These are phyloP conservation scores for Patella pellucida DNA, from an alignment of 2,888 invertebrate species.

Conservation along the genomic window DNA sequence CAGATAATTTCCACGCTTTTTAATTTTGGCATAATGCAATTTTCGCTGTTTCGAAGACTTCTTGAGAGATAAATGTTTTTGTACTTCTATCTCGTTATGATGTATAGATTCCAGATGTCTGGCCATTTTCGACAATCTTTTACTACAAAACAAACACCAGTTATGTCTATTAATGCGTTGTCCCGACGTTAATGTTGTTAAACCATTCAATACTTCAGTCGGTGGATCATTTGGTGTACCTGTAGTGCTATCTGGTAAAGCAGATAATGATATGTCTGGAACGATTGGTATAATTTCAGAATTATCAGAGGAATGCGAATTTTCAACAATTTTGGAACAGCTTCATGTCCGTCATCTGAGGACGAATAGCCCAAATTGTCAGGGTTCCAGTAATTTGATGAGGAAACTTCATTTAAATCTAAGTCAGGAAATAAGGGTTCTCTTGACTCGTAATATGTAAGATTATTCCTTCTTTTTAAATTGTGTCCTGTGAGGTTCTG, in stretches of 20 bases:
- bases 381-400: not conserved
- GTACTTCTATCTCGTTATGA: not conserved
- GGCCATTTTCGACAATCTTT: too few relatives aligned
- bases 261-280: not conserved
- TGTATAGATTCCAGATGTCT: not conserved
- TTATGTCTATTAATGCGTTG: not conserved
- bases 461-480: not conserved
- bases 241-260: not conserved
- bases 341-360: not conserved
- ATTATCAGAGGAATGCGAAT: not conserved
- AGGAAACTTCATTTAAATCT: not conserved
- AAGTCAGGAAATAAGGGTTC: not conserved
- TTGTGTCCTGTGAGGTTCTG: not conserved
- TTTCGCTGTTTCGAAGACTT: not conserved
- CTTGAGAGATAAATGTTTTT: not conserved
- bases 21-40: not conserved
- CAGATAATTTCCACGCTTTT: not conserved
- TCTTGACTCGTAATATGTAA: not conserved
- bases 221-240: not conserved
- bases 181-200: not conserved
- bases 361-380: not conserved
- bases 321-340: not conserved
- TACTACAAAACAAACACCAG: too few relatives aligned
- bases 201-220: not conserved
- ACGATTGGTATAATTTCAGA: not conserved